Conservation (phyloP, 1,140 invertebrate species). For the Drosophila yakuba region DNA sequence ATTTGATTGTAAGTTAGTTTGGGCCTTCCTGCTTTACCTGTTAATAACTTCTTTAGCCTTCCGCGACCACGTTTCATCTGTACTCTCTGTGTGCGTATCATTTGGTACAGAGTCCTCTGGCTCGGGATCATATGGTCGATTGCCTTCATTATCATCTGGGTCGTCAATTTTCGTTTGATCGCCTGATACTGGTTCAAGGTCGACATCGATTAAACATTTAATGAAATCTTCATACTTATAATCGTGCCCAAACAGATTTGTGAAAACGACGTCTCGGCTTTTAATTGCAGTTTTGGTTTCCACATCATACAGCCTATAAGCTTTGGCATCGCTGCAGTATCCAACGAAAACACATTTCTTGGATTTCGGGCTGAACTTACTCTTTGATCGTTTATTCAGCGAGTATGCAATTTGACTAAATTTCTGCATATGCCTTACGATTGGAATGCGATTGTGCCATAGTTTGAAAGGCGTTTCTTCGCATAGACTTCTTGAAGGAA, state of each 20-base stretch:
- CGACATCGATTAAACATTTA: no score
- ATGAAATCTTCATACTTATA: no score
- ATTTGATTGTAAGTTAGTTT: conserved; percentile 14
- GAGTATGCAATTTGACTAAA: conserved; percentile 2
- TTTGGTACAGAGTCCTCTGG: no score
- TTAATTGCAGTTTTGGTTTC: not conserved
- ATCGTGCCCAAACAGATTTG: no score
- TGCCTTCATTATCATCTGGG: not conserved
- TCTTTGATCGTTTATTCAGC: no score
- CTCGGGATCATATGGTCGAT: not conserved
- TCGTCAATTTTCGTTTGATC: not conserved
- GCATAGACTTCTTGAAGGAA: no score
- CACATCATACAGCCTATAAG: conserved; percentile 58
- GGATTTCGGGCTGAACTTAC: conserved; percentile 66
- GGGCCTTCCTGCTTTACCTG: conserved; percentile 6
- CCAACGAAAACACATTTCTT: conserved; percentile 20
- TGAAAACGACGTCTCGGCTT: conserved; percentile 2
- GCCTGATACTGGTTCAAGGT: no score
- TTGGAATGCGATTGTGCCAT: not conserved
- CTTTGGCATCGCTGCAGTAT: conserved; percentile 61
- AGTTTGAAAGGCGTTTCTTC: no score
- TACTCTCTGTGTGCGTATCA: no score
- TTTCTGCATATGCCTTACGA: conserved; percentile 10
- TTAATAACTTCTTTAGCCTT: not conserved
- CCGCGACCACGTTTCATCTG: no score